phyloP scores from a whole-genome alignment of 2,113 vertebrate species.

The Ornithorhynchus anatinus region DNA sequence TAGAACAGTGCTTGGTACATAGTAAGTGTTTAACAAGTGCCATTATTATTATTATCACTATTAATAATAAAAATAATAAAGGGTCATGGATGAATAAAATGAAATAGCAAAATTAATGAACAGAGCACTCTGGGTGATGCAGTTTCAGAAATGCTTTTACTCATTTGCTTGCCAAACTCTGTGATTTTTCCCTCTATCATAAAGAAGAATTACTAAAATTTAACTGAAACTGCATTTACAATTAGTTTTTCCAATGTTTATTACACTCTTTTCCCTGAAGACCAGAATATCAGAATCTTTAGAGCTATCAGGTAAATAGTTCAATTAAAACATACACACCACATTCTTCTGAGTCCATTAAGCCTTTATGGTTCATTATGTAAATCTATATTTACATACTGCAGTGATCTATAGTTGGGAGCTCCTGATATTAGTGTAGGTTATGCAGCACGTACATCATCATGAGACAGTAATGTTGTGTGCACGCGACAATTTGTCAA shows the following conservation, averaged over 20 bases:
- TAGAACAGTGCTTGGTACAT: no score
- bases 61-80: no score
- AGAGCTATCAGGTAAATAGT: not conserved
- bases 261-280: not conserved
- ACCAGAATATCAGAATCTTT: not conserved
- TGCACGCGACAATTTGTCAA: not conserved
- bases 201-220: not conserved
- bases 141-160: not conserved
- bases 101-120: not conserved
- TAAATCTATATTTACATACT: not conserved
- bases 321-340: accelerated
- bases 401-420: not conserved
- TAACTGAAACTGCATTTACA: no score
- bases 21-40: no score
- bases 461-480: not conserved
- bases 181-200: not conserved
- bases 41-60: no score
- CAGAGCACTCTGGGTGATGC: not conserved
- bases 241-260: not conserved
- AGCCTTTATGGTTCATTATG: not conserved
- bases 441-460: not conserved
- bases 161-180: not conserved
- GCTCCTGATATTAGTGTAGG: not conserved
- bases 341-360: not conserved
- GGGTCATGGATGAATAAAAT: not conserved